Base-by-base conservation (phyloP, 2,113 vertebrate genomes). In the Cyprinodon tularosa region DNA sequence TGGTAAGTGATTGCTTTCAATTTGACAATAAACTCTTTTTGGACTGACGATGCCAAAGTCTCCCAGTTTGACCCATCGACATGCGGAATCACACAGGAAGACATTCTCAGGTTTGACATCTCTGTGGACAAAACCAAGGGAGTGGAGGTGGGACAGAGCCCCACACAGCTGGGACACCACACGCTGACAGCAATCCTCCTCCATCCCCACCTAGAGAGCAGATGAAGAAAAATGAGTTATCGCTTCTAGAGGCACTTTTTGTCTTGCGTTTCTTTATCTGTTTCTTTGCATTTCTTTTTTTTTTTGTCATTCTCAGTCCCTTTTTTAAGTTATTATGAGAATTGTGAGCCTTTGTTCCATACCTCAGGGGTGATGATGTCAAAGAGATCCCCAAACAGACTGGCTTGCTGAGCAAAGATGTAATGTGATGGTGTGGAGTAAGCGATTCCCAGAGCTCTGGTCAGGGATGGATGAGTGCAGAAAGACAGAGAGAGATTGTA, bases 51-150 rank as follows among this genome's bases (percentile, higher is more conserved):
- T 94, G 53, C 96, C 96, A 4, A 97, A 96, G 90, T 98, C 97
- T 0, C 95, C 95, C 10, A 98, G 93, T 81, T 96, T 96, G 81
- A 98, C 95, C 22, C 88, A 94, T 1, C 84, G 93, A 48, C 97
- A 97, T 0, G 77, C 83, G 0, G 88, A 53, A 83, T 97, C 97
- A 0, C 96, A 97, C 72, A 97, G 94, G 78, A 98, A 93, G 62
- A 98, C 92, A 0, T 98, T 98, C 87, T 97, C 97, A 0, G 96
- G 95, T 84, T 97, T 98, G 72, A 98, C 84, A 0, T 98, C 97
- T 0, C 96, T 92, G 29, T 98, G 97, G 59, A 97, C 95, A 45
- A 98, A 93, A 0, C 95, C 96, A 0, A 94, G 94, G 17, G 93
- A 69, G 36, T 98, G 97, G 50, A 97, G 95, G 84, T 96, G 96